These are phyloP conservation scores for Lamellibrachia columna DNA, from an alignment of 2,888 invertebrate genomes.

Conservation along the genomic window DNA sequence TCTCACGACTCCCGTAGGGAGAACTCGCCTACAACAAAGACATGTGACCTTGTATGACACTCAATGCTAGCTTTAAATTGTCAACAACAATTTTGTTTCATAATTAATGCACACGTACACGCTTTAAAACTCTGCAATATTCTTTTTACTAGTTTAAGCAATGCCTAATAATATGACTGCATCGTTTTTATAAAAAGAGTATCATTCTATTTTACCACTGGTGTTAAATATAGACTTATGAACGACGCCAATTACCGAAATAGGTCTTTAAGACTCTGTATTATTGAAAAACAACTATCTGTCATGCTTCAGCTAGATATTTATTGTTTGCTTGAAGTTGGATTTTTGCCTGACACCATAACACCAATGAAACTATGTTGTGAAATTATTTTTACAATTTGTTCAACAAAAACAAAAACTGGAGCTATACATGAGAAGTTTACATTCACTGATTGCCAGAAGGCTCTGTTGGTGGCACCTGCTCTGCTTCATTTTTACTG, in stretches of 20 bases:
- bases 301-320: neutral
- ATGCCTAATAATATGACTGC: neutral
- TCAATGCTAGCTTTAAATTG: neutral
- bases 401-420: neutral
- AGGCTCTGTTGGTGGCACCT: neutral
- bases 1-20: slow-evolving; percentile 64
- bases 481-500: too few relatives aligned
- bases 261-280: too few relatives aligned
- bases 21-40: slow-evolving; percentile 55
- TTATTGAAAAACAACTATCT: neutral
- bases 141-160: neutral
- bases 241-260: too few relatives aligned
- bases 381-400: neutral
- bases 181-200: neutral
- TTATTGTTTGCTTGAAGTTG: neutral
- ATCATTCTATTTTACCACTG: too few relatives aligned
- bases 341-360: neutral
- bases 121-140: neutral
- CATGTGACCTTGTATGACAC: neutral
- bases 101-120: neutral
- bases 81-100: neutral
- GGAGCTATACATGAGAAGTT: neutral
- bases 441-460: neutral
- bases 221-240: too few relatives aligned
- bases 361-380: neutral